Percentiles rank a stretch among this genome's conserved stretches.
Conservation (phyloP, 2,888 invertebrate genomes). For the Scrobipalpa costella region DNA sequence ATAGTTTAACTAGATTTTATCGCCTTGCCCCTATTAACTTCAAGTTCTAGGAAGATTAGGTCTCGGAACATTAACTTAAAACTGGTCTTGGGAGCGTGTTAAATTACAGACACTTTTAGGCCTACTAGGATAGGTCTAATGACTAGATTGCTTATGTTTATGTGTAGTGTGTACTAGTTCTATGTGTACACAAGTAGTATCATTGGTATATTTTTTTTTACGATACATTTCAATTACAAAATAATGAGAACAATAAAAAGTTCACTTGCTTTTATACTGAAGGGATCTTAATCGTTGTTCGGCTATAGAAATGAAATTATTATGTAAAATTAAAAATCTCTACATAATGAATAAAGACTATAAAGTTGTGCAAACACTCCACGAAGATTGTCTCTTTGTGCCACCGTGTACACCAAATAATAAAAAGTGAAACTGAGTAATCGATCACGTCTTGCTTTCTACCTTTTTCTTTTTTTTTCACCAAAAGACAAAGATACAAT, state of each 20-base stretch:
- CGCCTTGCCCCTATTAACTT: not conserved
- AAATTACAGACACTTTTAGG: not conserved
- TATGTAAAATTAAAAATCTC: not conserved
- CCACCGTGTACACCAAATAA: conserved; percentile 48
- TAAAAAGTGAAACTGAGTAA: conserved; percentile 69
- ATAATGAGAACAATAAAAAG: too few species aligned
- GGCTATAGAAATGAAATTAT: too few species aligned
- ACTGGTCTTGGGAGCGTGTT: not conserved
- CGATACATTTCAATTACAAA: too few species aligned
- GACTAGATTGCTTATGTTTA: not conserved
- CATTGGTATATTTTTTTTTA: too few species aligned
- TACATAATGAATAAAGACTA: conserved; percentile 6
- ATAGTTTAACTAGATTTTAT: not conserved
- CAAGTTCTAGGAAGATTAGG: not conserved
- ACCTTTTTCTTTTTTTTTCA: conserved; percentile 49
- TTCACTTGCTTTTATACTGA: too few species aligned
- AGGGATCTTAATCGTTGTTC: not conserved
- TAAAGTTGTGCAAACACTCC: conserved; percentile 32
- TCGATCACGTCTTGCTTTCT: conserved; percentile 74
- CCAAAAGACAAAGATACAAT: conserved; percentile 24
- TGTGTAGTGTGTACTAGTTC: not conserved
- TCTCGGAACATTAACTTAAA: not conserved
- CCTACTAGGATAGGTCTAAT: not conserved
- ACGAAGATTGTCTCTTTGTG: conserved; percentile 41
- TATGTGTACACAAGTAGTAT: too few species aligned